Conservation (phyloP, 1,140 invertebrate genomes). For the Papilio polyxenes region DNA sequence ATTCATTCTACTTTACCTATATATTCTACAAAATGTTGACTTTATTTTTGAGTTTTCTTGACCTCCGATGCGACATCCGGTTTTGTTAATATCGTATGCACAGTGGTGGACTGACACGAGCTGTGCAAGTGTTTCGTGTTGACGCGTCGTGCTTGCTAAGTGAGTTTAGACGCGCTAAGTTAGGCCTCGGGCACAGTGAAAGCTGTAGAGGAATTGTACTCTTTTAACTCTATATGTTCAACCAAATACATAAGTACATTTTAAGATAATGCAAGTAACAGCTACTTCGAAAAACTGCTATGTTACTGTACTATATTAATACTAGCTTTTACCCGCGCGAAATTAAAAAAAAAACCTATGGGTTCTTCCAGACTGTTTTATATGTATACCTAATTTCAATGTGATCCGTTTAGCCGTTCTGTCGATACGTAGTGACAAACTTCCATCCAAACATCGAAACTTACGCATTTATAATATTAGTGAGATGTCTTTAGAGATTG, state of each 20-base stretch:
- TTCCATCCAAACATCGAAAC: no score
- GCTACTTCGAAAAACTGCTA: no score
- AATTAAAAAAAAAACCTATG: not conserved
- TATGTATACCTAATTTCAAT: no score
- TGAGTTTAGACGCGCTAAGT: not conserved
- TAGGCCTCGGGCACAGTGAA: not conserved
- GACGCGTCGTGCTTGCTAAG: slow-evolving; percentile 1
- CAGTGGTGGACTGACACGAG: not conserved
- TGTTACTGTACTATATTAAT: no score
- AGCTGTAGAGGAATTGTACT: not conserved
- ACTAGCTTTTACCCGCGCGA: no score
- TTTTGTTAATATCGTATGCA: not conserved
- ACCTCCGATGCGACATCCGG: not conserved
- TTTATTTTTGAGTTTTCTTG: not conserved
- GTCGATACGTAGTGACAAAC: no score
- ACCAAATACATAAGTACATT: not conserved
- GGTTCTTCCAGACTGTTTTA: no score
- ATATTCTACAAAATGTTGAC: not conserved
- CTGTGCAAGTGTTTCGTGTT: not conserved
- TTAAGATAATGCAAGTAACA: no score
- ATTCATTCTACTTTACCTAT: not conserved
- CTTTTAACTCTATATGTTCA: not conserved
- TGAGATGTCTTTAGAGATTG: not conserved
- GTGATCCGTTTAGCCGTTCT: no score
- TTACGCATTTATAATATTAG: no score